Base-by-base conservation (phyloP, 2,113 vertebrate genomes). In the Trichechus manatus region DNA sequence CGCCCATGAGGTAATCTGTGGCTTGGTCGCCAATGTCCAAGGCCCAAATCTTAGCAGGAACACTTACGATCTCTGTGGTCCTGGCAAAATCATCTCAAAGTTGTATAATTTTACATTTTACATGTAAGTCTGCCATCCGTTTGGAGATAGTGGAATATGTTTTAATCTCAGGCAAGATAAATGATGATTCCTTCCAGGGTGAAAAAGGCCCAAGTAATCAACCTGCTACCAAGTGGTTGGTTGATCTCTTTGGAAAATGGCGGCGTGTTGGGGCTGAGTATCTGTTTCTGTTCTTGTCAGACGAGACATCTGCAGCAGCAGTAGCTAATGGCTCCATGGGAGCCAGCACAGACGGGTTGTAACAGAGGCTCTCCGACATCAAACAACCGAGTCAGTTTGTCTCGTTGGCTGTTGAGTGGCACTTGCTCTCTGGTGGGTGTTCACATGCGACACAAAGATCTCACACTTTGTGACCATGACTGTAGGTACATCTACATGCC, bases 151-250 rank as follows among this genome's bases (percentile, higher is more conserved):
- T 15, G 25, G 25, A 96, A 36, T 66, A 72, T n/a, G 17, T 64
- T 87, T 90, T 72, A 87, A 90, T 77, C 33, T 56, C 53, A 75
- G 70, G 56, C 56, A 56, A 89, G 59, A 44, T 56, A 39, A 93
- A 90, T 31, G 36, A 6, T 68, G 42, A 15, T 77, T 39, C 86
- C 63, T 77, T 84, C n/a, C 42, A 87, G 19, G n/a, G 31, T 84
- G 72, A 66, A 13, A 89, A 93, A 93, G 22, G 9, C 9, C 25
- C 10, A 84, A 22, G 64, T 90, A 33, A 75, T 87, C 47, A 88
- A 68, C n/a, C 89, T 82, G 31, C n/a, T n/a, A 15, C 20, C 31
- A 68, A 78, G 47, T n/a, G n/a, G 25, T 59, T 96, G 1, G 31
- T 59, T 96, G 1, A 0, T 79, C 31, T 84, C 47, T 23, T 44